phyloP scores from a whole-genome alignment of 92 coral and sea anemone genomes.

The Actinostola sp. region DNA sequence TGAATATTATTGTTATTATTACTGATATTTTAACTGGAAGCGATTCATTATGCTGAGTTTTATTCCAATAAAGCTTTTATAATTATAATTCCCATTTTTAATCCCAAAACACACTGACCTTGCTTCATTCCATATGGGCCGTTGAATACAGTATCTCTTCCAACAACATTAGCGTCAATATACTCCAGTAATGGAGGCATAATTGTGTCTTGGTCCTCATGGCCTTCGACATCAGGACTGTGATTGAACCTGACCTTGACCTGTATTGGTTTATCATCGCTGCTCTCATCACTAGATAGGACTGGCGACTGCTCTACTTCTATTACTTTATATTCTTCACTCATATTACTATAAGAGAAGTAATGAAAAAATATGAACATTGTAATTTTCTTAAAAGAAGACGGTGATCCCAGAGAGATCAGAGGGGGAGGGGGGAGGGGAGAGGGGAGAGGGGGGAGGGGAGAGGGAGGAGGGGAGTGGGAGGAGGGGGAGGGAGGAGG shows the following conservation, averaged over 20 bases:
- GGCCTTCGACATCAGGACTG: conserved; percentile 4
- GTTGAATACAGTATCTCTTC: conserved; percentile 62
- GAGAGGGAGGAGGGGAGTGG: too few species aligned
- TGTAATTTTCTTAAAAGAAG: too few species aligned
- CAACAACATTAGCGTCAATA: conserved; percentile 65
- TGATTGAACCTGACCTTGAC: conserved; percentile 22
- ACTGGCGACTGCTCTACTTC: background rate
- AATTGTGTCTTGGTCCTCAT: conserved; percentile 33
- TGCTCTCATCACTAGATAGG: background rate
- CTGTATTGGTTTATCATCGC: conserved; percentile 16
- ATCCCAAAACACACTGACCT: conserved; percentile 62
- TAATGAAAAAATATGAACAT: too few species aligned
- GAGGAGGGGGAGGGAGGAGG: too few species aligned
- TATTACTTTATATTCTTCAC: background rate
- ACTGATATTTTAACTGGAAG: too few species aligned
- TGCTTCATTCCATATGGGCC: conserved; percentile 74
- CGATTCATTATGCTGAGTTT: too few species aligned
- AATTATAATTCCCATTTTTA: too few species aligned
- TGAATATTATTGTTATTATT: too few species aligned
- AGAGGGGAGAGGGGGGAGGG: too few species aligned
- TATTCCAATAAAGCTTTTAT: too few species aligned
- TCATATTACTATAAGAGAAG: background rate
- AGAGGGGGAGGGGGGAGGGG: too few species aligned
- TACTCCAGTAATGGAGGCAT: conserved; percentile 75
- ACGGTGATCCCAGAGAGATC: too few species aligned